Evolutionary conservation across 2,113 vertebrate genomes (phyloP).

Genomic region (Leuciscus idus): DNA sequence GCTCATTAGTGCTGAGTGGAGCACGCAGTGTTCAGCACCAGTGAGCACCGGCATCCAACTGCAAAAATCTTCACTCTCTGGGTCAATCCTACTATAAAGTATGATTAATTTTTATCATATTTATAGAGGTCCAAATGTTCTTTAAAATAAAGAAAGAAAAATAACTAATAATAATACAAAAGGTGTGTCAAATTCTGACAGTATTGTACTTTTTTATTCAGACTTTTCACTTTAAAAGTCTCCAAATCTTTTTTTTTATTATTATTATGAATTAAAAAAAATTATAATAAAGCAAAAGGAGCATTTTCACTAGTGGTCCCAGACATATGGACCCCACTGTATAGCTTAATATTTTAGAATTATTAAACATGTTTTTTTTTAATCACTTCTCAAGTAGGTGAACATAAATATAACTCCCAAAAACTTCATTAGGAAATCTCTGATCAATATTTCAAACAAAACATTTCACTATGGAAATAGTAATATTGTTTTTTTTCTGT

Average conservation of each 20-base stretch:
- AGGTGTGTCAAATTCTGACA: not conserved
- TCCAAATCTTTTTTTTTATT: not conserved
- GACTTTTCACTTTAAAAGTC: not conserved
- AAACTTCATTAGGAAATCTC: not conserved
- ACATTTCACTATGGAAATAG: not conserved
- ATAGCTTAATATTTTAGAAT: not conserved
- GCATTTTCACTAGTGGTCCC: not conserved
- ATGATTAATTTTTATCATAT: not conserved
- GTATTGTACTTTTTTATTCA: not conserved
- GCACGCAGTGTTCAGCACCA: not conserved
- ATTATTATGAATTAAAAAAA: too few species aligned
- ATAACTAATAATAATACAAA: not conserved
- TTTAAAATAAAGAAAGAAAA: not conserved
- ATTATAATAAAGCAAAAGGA: too few species aligned
- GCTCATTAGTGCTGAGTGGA: conserved; percentile 47
- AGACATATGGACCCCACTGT: not conserved
- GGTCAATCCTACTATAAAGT: not conserved
- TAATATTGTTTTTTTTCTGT: not conserved
- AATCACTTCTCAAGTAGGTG: not conserved
- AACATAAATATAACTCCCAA: not conserved
- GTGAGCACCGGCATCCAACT: conserved; percentile 17
- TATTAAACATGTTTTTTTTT: too few species aligned
- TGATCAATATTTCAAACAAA: not conserved
- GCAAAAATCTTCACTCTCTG: conserved; percentile 10
- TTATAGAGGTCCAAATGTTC: not conserved